These are phyloP conservation scores for Tenrec ecaudatus DNA, from an alignment of 2,113 vertebrate genomes.

Conservation along the genomic window DNA sequence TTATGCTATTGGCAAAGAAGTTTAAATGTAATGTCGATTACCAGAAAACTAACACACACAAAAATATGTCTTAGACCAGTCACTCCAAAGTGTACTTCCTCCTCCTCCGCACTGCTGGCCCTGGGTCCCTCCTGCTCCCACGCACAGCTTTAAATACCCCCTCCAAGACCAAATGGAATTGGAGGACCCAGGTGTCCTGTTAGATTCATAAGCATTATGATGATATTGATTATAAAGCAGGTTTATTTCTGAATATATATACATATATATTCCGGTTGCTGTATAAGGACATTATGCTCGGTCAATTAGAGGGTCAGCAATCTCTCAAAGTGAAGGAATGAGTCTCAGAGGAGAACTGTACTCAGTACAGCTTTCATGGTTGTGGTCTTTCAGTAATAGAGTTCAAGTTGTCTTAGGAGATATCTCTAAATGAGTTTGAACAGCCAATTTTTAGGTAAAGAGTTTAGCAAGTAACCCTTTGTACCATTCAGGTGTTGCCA, in stretches of 20 bases:
- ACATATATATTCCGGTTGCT: no score
- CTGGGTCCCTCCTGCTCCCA: conserved; percentile 58
- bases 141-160: conserved; percentile 63
- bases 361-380: background rate
- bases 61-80: conserved; percentile 1
- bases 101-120: conserved; percentile 16
- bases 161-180: conserved; percentile 67
- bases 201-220: conserved; percentile 68
- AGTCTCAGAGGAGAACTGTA: background rate
- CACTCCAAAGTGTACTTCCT: conserved; percentile 58
- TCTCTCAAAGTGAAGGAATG: background rate
- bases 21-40: no score
- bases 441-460: background rate
- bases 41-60: no score
- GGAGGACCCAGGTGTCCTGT: conserved; percentile 20
- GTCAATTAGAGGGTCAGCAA: no score
- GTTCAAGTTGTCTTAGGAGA: background rate
- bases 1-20: no score
- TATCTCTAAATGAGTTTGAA: background rate
- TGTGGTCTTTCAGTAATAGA: background rate
- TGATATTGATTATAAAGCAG: conserved; percentile 76
- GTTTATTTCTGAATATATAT: conserved; percentile 73
- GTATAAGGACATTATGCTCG: no score
- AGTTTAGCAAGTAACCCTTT: background rate
- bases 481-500: no score